Evolutionary conservation across 2,888 invertebrate genomes (phyloP).

Genomic region (Octodonta nipae): DNA sequence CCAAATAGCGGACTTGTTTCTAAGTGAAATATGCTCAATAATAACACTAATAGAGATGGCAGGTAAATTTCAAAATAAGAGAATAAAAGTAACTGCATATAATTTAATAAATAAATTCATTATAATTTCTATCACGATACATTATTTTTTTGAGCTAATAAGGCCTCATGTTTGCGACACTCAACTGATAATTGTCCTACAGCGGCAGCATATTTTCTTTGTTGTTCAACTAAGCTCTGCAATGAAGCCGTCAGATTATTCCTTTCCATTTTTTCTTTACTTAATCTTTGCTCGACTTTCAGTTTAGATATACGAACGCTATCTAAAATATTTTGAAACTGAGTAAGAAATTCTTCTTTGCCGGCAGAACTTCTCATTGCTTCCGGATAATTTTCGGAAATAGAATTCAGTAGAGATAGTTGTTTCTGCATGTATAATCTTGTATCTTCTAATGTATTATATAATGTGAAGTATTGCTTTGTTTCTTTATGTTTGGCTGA

Average conservation of each 20-base stretch:
- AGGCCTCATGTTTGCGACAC: slow-evolving; percentile 52
- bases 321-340: slow-evolving; percentile 79
- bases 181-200: slow-evolving; percentile 64
- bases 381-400: slow-evolving; percentile 75
- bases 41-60: no score
- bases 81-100: no score
- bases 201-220: slow-evolving; percentile 62
- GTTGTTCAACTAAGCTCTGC: slow-evolving; percentile 50
- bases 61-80: no score
- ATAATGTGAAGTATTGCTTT: slow-evolving; percentile 91
- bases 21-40: no score
- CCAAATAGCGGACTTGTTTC: no score
- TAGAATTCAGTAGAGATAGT: slow-evolving; percentile 72
- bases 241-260: slow-evolving; percentile 52
- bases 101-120: not conserved
- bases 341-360: slow-evolving; percentile 78
- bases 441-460: slow-evolving; percentile 91
- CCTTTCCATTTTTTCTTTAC: slow-evolving; percentile 49
- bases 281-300: slow-evolving; percentile 50
- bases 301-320: slow-evolving; percentile 75
- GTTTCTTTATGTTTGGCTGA: slow-evolving; percentile 92
- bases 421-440: slow-evolving; percentile 86
- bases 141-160: slow-evolving; percentile 15
- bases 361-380: slow-evolving; percentile 70
- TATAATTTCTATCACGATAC: slow-evolving; percentile 3